phyloP scores from a whole-genome alignment of 2,113 vertebrate genomes.

The Gallinago media region DNA sequence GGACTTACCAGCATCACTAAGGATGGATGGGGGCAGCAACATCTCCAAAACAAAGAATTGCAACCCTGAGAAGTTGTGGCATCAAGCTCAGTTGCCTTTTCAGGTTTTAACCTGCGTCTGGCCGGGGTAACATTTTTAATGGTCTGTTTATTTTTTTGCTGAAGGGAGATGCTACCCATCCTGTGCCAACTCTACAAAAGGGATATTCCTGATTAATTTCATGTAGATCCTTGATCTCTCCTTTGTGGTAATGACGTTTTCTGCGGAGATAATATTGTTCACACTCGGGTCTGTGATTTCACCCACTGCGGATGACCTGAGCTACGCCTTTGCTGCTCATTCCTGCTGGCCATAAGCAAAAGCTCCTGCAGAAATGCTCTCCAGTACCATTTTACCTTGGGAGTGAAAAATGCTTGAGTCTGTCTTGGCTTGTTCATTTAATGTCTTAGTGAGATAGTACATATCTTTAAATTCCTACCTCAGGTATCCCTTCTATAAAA shows the following conservation, averaged over 20 bases:
- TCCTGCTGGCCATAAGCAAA: not conserved
- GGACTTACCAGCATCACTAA: not conserved
- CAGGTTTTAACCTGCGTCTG: not conserved
- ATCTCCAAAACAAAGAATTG: not conserved
- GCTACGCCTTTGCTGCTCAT: not conserved
- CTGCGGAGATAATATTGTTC: not conserved
- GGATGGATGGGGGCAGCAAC: not conserved
- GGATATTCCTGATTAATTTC: not conserved
- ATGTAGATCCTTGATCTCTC: not conserved
- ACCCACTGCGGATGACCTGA: not conserved
- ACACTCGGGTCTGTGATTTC: not conserved
- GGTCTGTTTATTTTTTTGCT: not conserved
- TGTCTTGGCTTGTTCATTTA: not conserved
- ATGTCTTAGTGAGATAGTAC: not conserved
- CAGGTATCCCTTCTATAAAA: conserved; percentile 16
- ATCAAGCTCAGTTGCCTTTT: not conserved
- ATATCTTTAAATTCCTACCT: conserved; percentile 8
- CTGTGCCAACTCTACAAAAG: not conserved
- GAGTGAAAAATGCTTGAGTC: not conserved
- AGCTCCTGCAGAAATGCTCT: not conserved
- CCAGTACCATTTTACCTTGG: not conserved
- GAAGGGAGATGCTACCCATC: not conserved
- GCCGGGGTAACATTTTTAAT: not conserved
- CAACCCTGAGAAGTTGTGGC: not conserved
- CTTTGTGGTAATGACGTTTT: not conserved